Base-by-base conservation (phyloP, 92 coral and sea anemone species). In the Porites lobata region DNA sequence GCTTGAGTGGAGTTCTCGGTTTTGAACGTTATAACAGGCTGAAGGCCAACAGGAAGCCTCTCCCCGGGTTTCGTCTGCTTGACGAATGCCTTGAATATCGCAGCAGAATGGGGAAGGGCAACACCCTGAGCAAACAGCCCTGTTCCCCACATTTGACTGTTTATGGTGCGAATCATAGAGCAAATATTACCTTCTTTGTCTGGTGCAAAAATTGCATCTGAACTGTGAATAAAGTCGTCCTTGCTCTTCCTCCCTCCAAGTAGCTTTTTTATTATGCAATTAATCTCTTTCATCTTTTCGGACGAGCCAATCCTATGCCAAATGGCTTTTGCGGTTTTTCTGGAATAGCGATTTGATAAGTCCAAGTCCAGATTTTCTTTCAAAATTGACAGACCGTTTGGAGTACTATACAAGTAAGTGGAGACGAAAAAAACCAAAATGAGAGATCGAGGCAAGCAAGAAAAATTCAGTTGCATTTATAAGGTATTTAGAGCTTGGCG, bases 131-230 rank as follows among this genome's bases (percentile, higher is more conserved):
- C 94, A 75, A 96, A 96, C 77, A 96, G 78, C 24, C 99, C 99
- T 19, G 99, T 96, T 15, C 99, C 99, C 98, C 98, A 96, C 81
- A 94, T 95, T 8, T 61, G 83, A 54, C 99, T 92, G 85, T 94
- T 94, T 57, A 96, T 96, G 47, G 99, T 96, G 75, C 94, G 98
- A 19, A 92, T 84, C 98, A 96, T 92, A 26, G 99, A 91, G 75
- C 99, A 96, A 43, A 95, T 95, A 83, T 96, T 96, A 0, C 99
- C 99, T 10, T 96, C 93, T 63, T 88, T 91, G 72, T 96, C 99
- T 24, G 93, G 76, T 8, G 96, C 95, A 8, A 96, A 98, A 52
- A 96, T 90, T 1, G 94, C 95, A 89, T 94, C 96, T 15, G 99
- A 96, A 62, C 95, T 95, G 74, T 89, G 87, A 19, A 80, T 82